Percentiles rank a stretch among this genome's conserved stretches.
Conservation (phyloP, 2,797 vertebrate genomes). For the Falco naumanni region DNA sequence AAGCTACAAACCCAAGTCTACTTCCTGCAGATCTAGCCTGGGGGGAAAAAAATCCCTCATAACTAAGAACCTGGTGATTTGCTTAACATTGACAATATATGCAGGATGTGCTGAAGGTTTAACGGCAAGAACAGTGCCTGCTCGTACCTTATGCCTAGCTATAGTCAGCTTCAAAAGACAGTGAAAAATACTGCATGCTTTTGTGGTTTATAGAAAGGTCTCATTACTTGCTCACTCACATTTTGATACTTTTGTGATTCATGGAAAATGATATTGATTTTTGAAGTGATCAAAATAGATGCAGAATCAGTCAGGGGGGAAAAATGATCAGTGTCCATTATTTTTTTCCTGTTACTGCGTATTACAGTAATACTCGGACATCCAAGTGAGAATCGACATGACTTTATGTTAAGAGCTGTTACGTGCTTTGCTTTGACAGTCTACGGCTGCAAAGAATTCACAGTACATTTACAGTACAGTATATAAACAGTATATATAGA, state of each 20-base stretch:
- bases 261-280: not conserved
- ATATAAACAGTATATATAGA: not conserved
- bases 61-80: not conserved
- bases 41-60: not conserved
- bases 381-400: not conserved
- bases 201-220: not conserved
- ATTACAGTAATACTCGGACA: not conserved
- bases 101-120: not conserved
- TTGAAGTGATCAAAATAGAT: not conserved
- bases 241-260: not conserved
- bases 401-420: not conserved
- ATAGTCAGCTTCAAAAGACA: not conserved
- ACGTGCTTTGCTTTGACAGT: not conserved
- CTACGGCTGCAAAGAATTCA: not conserved
- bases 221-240: not conserved
- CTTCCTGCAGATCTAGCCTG: not conserved
- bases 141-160: not conserved
- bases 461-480: not conserved
- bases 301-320: not conserved
- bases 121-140: not conserved
- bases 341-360: not conserved
- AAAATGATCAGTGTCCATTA: not conserved
- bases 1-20: not conserved
- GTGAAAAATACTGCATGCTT: not conserved
- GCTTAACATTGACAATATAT: not conserved